Base-by-base conservation (phyloP, 1,140 invertebrate genomes). In the Oscheius sp. region DNA sequence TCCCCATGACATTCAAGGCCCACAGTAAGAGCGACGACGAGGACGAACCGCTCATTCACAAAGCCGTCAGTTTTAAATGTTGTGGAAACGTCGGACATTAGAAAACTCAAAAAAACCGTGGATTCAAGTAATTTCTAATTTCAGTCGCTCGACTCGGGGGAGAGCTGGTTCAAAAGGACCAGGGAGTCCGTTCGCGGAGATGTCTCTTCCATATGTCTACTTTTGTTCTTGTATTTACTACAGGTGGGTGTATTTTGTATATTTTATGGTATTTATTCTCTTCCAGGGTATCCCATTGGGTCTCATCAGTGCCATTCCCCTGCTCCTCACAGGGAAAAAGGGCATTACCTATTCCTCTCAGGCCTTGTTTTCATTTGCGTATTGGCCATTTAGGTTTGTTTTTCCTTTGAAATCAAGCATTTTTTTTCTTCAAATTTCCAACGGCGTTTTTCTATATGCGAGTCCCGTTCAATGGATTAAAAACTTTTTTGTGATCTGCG, bases 341-440 rank as follows among this genome's bases (percentile, higher is more conserved):
- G 91, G n/a, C n/a, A n/a, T 94, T 61, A 93, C 90, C 52, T 97
- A 96, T 83, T 91, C 90, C 78, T 90, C 95, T 45, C 90, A 99
- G 90, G 96, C 96, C n/a, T 90, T 95, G 84, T 99, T 99, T 84
- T 97, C 94, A 87, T 95, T 99, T 83, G 94, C 94, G 0, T 91
- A 90, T 79, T 99, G 96, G 96, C 97, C 97, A 1, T 99, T 97
- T 83, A 94, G 93, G 77, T 79, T 34, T 15, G 70, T 0, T 45
- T 38, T 26, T 3, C 35, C 46, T 2, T 29, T 10, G 7, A 10
- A 10, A n/a, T 42, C 38, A n/a, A 42, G 38, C 13, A 15, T 59
- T 59, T 59, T 45, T 23, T 45, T 45, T 45, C 42, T 18, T 45
- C 42, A 18, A 45, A 45, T 45, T 18, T 18, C 18, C 23, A 18